These are phyloP conservation scores for Acronicta aceris DNA, from an alignment of 2,888 invertebrate genomes.

Conservation along the genomic window DNA sequence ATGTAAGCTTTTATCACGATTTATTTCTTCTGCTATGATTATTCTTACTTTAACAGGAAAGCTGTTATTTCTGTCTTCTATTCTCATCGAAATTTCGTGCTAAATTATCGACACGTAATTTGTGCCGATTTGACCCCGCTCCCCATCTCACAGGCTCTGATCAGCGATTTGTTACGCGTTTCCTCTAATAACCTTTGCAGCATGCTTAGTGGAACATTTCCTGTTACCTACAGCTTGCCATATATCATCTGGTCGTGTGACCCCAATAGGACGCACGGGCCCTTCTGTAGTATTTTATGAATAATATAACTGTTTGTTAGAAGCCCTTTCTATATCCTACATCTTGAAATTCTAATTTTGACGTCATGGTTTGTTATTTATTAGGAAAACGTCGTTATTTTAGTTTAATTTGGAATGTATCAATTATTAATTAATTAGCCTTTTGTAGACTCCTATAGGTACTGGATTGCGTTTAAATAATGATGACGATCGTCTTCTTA, in stretches of 20 bases:
- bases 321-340: slow-evolving; percentile 42
- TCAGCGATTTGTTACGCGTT: slow-evolving; percentile 65
- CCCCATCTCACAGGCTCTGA: slow-evolving; percentile 50
- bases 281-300: slow-evolving; percentile 43
- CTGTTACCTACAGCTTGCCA: slow-evolving; percentile 48
- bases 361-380: slow-evolving; percentile 1
- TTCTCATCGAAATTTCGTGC: slow-evolving; percentile 27
- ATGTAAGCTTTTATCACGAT: neutral
- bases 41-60: too few relatives aligned
- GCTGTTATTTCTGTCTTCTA: neutral
- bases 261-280: slow-evolving; percentile 39
- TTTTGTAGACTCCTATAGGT: too few relatives aligned
- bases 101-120: slow-evolving; percentile 44
- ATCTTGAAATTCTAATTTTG: slow-evolving; percentile 12
- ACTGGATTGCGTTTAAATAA: too few relatives aligned
- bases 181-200: slow-evolving; percentile 46
- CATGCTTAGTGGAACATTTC: slow-evolving; percentile 51
- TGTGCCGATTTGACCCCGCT: slow-evolving; percentile 46
- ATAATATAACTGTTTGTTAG: slow-evolving; percentile 45
- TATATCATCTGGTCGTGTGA: slow-evolving; percentile 54
- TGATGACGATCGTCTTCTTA: too few relatives aligned
- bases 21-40: neutral
- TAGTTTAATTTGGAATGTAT: too few relatives aligned
- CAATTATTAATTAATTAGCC: too few relatives aligned
- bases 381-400: too few relatives aligned